Percentiles rank a stretch among this genome's conserved stretches.
These are phyloP conservation scores for Erpetoichthys calabaricus DNA, from an alignment of 2,797 vertebrate genomes.

Conservation along the genomic window DNA sequence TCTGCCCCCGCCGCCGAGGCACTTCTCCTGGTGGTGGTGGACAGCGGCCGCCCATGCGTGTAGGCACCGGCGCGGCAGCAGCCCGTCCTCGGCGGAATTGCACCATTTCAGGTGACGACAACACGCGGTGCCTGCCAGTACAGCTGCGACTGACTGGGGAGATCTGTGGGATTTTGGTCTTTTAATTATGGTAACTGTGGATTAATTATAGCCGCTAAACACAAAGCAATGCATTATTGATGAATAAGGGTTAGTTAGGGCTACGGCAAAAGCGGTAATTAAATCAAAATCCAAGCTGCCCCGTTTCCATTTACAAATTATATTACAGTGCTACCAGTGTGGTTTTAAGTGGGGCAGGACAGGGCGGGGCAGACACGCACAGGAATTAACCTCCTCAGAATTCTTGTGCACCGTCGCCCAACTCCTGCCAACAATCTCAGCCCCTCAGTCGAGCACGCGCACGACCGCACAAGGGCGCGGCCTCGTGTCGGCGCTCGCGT, in stretches of 20 bases:
- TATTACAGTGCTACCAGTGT: constrained; percentile 30
- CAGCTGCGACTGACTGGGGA: constrained; percentile 44
- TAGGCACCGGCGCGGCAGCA: too few relatives aligned
- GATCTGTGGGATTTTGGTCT: constrained; percentile 75
- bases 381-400: neutral
- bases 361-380: neutral
- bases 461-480: neutral
- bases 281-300: constrained; percentile 68
- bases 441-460: neutral
- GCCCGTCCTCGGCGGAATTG: too few relatives aligned
- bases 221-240: constrained; percentile 80
- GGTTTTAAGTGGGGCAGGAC: constrained; percentile 12
- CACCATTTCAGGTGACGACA: constrained; percentile 9
- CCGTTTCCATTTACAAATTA: constrained; percentile 46
- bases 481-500: neutral
- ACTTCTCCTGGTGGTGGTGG: too few relatives aligned
- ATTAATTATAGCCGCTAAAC: constrained; percentile 80
- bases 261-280: constrained; percentile 69
- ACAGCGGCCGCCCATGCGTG: too few relatives aligned
- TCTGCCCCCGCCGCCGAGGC: too few relatives aligned
- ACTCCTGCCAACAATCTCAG: neutral
- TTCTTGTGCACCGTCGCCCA: neutral
- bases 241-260: constrained; percentile 63
- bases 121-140: constrained; percentile 36
- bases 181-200: constrained; percentile 81